These are phyloP conservation scores for Eira barbara DNA, from an alignment of 2,113 vertebrate species.

Conservation along the genomic window DNA sequence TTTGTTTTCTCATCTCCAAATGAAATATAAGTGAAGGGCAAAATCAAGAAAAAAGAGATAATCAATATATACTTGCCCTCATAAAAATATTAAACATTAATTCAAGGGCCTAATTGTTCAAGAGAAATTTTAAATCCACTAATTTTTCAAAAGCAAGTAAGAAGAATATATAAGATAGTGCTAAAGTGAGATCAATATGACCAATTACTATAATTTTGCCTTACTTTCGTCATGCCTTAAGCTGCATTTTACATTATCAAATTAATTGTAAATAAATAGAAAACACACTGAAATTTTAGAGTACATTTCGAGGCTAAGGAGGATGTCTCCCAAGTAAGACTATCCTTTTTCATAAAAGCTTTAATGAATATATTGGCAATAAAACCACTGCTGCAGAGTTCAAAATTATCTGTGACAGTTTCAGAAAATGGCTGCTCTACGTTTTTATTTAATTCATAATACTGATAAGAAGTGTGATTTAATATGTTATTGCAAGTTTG, in stretches of 20 bases:
- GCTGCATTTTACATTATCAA: not conserved
- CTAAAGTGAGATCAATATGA: not conserved
- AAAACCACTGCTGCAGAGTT: not conserved
- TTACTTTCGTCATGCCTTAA: not conserved
- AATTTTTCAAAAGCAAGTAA: not conserved
- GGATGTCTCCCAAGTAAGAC: not conserved
- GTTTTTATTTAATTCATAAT: constrained; percentile 9
- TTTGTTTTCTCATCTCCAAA: not conserved
- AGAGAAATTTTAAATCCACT: not conserved
- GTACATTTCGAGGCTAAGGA: not conserved
- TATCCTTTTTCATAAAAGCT: not conserved
- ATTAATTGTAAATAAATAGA: not conserved
- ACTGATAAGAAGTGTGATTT: constrained; percentile 32
- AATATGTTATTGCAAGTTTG: not conserved
- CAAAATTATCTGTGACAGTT: constrained; percentile 30
- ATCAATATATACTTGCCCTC: not conserved
- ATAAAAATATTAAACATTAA: not conserved
- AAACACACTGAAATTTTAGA: not conserved
- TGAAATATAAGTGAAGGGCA: not conserved
- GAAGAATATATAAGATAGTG: not conserved
- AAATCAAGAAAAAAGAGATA: not conserved
- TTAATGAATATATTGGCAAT: constrained; percentile 30
- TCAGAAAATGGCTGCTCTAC: not conserved
- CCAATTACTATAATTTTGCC: not conserved
- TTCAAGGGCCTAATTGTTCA: not conserved